Evolutionary conservation across 2,113 vertebrate species (phyloP).

Genomic region (Rhineura floridana): DNA sequence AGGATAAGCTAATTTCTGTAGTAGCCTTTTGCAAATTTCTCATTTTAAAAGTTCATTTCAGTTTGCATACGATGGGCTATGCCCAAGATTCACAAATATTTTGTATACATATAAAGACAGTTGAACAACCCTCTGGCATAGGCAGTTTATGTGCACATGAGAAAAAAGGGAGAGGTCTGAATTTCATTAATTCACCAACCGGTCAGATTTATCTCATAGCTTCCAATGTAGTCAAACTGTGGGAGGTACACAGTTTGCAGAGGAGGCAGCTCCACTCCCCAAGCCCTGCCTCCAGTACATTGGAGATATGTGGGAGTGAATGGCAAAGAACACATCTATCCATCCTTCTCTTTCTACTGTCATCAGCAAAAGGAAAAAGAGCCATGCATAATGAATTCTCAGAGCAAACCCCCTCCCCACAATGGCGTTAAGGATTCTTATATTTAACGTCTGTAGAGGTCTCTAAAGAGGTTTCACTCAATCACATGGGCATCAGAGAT

Average conservation of each 20-base stretch:
- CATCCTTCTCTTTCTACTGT: background rate
- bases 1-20: background rate
- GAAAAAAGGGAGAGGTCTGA: background rate
- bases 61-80: background rate
- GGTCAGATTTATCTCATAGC: constrained; percentile 7
- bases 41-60: constrained; percentile 15
- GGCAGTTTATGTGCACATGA: background rate
- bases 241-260: background rate
- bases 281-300: background rate
- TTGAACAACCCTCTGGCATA: background rate
- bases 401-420: background rate
- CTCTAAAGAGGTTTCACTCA: background rate
- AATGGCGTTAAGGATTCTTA: background rate
- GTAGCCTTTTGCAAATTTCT: constrained; percentile 6
- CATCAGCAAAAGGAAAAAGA: background rate
- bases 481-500: too few relatives aligned
- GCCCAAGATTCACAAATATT: background rate
- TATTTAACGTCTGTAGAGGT: background rate
- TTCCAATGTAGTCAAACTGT: background rate
- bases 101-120: background rate
- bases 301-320: too few relatives aligned
- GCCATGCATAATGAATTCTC: background rate
- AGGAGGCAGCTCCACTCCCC: background rate
- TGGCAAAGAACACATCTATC: background rate
- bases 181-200: background rate